Percentiles rank a stretch among this genome's conserved stretches.
These are phyloP conservation scores for Ctenochaetus hawaiiensis DNA, from an alignment of 2,797 vertebrate species.

Conservation along the genomic window DNA sequence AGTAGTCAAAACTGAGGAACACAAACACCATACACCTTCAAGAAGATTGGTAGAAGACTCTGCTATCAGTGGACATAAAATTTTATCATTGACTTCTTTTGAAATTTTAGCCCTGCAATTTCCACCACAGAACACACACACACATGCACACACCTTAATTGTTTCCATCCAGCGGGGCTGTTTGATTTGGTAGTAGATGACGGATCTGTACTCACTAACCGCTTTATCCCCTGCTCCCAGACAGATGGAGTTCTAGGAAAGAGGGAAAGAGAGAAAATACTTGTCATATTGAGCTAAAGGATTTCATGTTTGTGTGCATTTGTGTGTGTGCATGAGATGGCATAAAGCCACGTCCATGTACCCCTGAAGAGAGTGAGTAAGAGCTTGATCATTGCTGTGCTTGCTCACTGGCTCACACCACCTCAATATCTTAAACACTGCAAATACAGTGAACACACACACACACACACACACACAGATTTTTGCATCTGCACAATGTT, in stretches of 20 bases:
- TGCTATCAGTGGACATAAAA: constrained; percentile 3
- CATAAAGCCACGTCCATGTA: constrained; percentile 37
- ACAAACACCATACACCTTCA: constrained; percentile 8
- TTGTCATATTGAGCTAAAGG: constrained; percentile 27
- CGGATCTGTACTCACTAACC: constrained; percentile 92
- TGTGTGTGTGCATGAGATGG: neutral
- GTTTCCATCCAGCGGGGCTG: constrained; percentile 98
- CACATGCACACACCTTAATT: constrained; percentile 88
- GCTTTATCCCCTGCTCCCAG: constrained; percentile 94
- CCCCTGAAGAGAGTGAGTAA: constrained; percentile 41
- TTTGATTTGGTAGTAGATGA: constrained; percentile 97
- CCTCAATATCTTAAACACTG: constrained; percentile 38
- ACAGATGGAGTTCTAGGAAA: constrained; percentile 90
- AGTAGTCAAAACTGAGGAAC: constrained; percentile 8
- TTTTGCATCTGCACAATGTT: neutral
- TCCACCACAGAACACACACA: constrained; percentile 8
- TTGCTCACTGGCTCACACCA: constrained; percentile 40
- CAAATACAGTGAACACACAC: neutral
- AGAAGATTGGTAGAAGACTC: neutral
- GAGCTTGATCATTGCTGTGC: constrained; percentile 29
- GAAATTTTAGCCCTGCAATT: neutral
- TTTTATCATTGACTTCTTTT: neutral
- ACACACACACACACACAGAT: constrained; percentile 4
- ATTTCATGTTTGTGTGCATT: constrained; percentile 33
- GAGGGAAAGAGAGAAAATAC: constrained; percentile 24